Percentiles rank a stretch among this genome's conserved stretches.
Conservation (phyloP, 2,888 invertebrate genomes). For the Thysanoteuthis rhombus region DNA sequence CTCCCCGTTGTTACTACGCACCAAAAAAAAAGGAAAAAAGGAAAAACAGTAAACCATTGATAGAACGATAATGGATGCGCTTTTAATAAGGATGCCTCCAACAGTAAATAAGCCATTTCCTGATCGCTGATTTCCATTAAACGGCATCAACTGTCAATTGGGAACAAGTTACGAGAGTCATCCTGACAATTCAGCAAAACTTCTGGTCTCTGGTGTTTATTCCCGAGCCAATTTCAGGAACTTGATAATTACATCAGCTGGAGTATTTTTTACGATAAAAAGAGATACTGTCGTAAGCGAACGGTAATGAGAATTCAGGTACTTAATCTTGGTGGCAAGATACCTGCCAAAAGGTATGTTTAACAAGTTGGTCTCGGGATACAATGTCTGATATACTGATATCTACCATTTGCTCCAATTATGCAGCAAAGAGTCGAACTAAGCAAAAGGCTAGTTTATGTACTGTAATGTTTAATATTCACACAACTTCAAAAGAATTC, state of each 20-base stretch:
- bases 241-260: background rate
- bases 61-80: background rate
- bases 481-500: no score
- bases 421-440: no score
- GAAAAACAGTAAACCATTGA: background rate
- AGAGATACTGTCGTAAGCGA: background rate
- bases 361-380: no score
- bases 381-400: no score
- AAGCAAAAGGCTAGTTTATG: no score
- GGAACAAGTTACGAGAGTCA: background rate
- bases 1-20: background rate
- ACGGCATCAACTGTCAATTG: background rate
- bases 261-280: background rate
- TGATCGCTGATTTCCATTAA: background rate
- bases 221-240: background rate
- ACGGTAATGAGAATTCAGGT: no score
- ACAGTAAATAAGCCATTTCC: background rate
- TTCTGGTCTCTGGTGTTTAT: background rate
- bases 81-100: background rate
- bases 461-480: no score
- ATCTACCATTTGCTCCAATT: no score
- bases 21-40: background rate
- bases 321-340: no score
- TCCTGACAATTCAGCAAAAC: background rate
- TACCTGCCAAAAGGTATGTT: no score